Conservation (phyloP, 1,140 invertebrate species). For the Pseudomyrmex concolor region DNA sequence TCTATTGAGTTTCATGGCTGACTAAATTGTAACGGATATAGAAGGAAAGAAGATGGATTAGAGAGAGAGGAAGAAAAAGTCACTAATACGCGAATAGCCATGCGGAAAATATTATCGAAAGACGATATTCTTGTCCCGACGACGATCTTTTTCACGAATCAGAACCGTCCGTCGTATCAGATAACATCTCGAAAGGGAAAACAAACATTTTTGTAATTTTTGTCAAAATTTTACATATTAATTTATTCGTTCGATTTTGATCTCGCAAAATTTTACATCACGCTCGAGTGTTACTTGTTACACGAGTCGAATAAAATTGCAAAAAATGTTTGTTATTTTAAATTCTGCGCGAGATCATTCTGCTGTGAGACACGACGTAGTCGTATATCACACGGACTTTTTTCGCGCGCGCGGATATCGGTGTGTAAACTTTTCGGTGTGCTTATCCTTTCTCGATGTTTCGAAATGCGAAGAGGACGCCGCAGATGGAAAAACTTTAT, state of each 20-base stretch:
- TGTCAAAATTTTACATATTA: neutral
- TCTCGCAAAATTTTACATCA: neutral
- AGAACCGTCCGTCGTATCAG: neutral
- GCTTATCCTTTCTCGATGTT: neutral
- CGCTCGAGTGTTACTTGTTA: neutral
- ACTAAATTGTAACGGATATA: constrained; percentile 4
- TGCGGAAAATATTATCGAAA: constrained; percentile 13
- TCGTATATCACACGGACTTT: neutral
- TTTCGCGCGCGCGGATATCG: constrained; percentile 9
- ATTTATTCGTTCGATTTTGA: neutral
- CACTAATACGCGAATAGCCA: neutral
- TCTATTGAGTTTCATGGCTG: constrained; percentile 14
- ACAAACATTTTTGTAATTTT: neutral
- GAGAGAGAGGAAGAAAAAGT: neutral
- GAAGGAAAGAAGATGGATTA: neutral
- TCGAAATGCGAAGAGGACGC: neutral
- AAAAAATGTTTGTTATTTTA: neutral
- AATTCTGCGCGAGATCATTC: neutral
- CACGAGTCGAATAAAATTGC: neutral
- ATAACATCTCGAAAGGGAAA: neutral
- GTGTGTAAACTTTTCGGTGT: neutral
- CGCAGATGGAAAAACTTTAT: constrained; percentile 33
- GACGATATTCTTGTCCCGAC: neutral
- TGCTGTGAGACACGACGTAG: neutral
- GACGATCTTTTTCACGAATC: constrained; percentile 16